Conservation (phyloP, 2,113 vertebrate genomes). For the Elephas maximus region DNA sequence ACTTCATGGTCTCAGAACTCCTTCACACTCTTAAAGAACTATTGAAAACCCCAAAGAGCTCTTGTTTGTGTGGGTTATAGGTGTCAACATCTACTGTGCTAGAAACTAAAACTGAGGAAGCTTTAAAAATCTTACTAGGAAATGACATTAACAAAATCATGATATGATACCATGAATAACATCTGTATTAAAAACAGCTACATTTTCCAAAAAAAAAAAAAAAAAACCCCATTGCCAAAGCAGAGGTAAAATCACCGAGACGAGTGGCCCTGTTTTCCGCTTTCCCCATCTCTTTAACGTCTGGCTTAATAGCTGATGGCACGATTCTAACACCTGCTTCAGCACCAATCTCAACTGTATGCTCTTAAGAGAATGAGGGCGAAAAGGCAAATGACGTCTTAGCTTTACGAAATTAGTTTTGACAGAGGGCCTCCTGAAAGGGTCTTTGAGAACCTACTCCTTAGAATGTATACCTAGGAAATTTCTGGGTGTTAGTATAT, state of each 20-base stretch:
- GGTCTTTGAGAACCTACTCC: neutral
- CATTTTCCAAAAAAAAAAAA: neutral
- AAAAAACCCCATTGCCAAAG: neutral
- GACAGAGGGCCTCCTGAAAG: neutral
- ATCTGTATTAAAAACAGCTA: neutral
- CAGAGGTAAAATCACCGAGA: neutral
- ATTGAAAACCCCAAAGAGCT: neutral
- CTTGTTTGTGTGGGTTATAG: neutral
- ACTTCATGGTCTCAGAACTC: neutral
- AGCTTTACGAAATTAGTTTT: neutral
- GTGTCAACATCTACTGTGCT: constrained; percentile 23
- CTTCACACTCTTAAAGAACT: neutral
- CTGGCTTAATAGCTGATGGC: neutral
- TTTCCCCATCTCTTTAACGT: neutral
- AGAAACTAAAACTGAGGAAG: constrained; percentile 35
- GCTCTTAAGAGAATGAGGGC: neutral
- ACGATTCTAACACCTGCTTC: constrained; percentile 31
- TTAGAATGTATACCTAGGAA: neutral
- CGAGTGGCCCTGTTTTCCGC: neutral
- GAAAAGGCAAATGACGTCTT: neutral
- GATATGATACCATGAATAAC: neutral
- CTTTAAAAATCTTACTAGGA: constrained; percentile 41
- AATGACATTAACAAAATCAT: constrained; percentile 4
- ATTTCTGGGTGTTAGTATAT: neutral
- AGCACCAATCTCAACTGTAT: neutral